Conservation (phyloP, 2,113 vertebrate species). For the Urocynchramus pylzowi region DNA sequence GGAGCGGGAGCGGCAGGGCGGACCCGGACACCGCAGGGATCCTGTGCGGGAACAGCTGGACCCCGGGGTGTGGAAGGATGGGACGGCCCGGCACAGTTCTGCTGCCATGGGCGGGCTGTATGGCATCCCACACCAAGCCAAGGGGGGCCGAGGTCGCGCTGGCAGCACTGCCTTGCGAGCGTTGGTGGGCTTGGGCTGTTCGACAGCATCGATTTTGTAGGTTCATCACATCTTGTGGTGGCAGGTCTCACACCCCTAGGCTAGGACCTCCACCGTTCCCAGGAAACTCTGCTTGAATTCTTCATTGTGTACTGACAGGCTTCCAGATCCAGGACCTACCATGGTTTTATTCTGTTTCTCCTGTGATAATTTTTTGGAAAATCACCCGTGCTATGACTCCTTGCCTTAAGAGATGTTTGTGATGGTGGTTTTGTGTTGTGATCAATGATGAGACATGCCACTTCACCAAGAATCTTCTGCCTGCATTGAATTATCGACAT, state of each 20-base stretch:
- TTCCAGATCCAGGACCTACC: background rate
- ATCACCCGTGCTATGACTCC: no score
- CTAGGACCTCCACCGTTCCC: background rate
- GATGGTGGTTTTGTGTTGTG: background rate
- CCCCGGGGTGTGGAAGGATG: background rate
- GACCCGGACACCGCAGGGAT: no score
- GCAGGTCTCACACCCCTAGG: rapidly evolving
- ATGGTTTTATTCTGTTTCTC: background rate
- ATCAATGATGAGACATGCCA: rapidly evolving
- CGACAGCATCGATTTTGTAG: background rate
- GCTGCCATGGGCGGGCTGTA: rapidly evolving
- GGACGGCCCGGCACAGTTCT: rapidly evolving
- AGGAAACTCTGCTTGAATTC: background rate
- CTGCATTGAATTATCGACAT: rapidly evolving
- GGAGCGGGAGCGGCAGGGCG: background rate
- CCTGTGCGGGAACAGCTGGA: no score
- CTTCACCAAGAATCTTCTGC: background rate
- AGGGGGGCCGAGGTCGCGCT: background rate
- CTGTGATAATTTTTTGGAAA: background rate
- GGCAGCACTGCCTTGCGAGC: rapidly evolving
- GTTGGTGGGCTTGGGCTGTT: background rate
- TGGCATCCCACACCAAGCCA: rapidly evolving
- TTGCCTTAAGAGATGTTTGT: background rate
- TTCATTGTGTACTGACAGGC: no score
- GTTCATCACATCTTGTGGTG: background rate